Conservation (phyloP, 2,113 vertebrate species). For the Anolis sagrei region DNA sequence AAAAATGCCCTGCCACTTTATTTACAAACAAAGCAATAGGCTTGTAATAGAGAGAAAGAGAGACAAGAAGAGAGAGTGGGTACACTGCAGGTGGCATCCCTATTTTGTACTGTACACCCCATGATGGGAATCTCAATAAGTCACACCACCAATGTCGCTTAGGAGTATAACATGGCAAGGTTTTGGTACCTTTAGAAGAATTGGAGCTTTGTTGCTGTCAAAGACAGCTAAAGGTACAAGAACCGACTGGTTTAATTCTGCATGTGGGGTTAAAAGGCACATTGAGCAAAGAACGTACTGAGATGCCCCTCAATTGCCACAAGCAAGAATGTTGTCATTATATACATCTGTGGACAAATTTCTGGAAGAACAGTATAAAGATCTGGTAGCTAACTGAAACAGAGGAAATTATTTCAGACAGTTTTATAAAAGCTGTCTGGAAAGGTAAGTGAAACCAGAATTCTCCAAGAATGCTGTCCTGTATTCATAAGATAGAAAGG, state of each 20-base stretch:
- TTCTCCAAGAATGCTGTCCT: slow-evolving; percentile 14
- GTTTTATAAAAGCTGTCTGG: slow-evolving; percentile 40
- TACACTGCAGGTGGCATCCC: neutral
- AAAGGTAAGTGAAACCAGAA: neutral
- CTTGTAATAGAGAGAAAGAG: neutral
- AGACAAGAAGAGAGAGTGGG: neutral
- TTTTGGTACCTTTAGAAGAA: neutral
- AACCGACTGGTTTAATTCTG: neutral
- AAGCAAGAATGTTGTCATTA: slow-evolving; percentile 4
- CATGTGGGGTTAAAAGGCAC: slow-evolving; percentile 1
- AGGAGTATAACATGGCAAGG: neutral
- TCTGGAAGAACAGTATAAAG: neutral
- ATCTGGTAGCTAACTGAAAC: neutral
- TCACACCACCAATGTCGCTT: neutral
- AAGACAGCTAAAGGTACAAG: neutral
- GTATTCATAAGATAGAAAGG: neutral
- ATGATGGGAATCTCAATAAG: neutral
- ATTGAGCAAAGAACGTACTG: neutral
- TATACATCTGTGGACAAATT: neutral
- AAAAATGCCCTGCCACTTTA: neutral
- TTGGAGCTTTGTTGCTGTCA: neutral
- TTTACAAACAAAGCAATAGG: slow-evolving; percentile 24
- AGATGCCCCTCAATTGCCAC: neutral
- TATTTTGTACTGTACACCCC: neutral
- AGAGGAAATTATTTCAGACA: neutral